Evolutionary conservation across 2,797 vertebrate species (phyloP).

Genomic region (Thunnus albacares): DNA sequence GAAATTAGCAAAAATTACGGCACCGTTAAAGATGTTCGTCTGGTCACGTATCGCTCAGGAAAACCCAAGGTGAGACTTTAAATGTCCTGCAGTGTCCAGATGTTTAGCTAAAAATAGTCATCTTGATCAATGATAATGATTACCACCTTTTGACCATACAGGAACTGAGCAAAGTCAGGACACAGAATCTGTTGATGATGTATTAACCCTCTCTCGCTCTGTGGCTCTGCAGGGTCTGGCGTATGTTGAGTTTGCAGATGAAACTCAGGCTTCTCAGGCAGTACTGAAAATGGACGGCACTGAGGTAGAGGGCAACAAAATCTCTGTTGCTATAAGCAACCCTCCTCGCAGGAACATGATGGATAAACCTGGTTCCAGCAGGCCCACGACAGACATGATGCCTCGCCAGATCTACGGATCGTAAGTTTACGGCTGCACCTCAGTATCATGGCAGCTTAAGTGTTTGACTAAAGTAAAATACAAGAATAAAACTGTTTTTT

Average conservation of each 20-base stretch:
- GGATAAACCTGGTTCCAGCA: constrained; percentile 80
- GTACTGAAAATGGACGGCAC: constrained; percentile 95
- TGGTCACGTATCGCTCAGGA: constrained; percentile 97
- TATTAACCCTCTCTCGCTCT: not conserved
- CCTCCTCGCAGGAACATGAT: constrained; percentile 88
- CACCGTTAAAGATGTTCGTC: constrained; percentile 90
- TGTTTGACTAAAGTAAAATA: too few relatives aligned
- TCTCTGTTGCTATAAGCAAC: constrained; percentile 97
- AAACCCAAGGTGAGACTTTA: constrained; percentile 92
- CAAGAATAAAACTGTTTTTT: not conserved
- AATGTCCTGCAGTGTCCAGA: not conserved
- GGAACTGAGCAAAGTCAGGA: too few relatives aligned
- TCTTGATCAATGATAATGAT: not conserved
- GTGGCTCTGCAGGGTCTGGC: constrained; percentile 91
- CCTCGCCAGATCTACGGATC: constrained; percentile 88
- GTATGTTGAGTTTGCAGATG: constrained; percentile 94
- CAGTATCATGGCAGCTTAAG: not conserved
- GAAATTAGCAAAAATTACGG: constrained; percentile 91
- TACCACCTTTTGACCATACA: not conserved
- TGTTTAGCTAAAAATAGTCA: constrained; percentile 8
- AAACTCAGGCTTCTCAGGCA: constrained; percentile 93
- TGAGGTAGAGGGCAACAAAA: constrained; percentile 87
- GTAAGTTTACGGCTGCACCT: constrained; percentile 85
- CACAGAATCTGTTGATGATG: not conserved
- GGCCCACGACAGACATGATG: constrained; percentile 54